Evolutionary conservation across 1,140 invertebrate genomes (phyloP), one percentile per base, ranked within the genome.

Genomic region (Chlorops oryzae): DNA sequence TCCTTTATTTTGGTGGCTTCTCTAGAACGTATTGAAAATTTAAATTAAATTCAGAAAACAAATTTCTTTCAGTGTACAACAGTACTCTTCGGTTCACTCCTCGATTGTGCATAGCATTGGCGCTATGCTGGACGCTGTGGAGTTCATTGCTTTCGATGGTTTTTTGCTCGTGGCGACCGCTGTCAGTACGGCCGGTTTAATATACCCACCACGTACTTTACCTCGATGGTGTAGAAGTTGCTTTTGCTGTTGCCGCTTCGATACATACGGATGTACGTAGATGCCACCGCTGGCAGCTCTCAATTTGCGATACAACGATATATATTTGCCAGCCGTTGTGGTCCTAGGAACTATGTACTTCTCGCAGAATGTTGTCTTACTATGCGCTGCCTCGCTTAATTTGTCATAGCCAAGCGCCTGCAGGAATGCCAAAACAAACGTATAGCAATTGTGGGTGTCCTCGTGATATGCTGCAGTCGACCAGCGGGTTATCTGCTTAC

Each of bases 261-360:
- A 10, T 20, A n/a, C 34, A 24, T 66, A 63, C 6, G 55, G 59
- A 69, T 79, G 77, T 28, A 78, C 66, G 61, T 78, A 77, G 54
- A 72, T 65, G 3, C 71, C 72, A n/a, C n/a, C n/a, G n/a, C n/a
- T n/a, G 43, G 59, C 58, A 38, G 74, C 63, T 27, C 80, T 78
- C 2, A 87, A 70, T 59, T 84, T 80, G 50, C 87, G 77, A 64
- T 87, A 90, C 3, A 88, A 71, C 7, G 84, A 84, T 48, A 90
- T 88, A 66, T 90, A 90, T 72, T 88, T 88, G 24, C 84, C 85
- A 6, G 87, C 87, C 35, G 82, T 78, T 24, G 81, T 81, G 23
- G 86, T 86, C 55, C 82, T 73, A 3, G 85, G 85, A 49, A 87
- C 78, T 46, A 90, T 85, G 72, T 84, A 87, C 57, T 82, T 79